These are phyloP conservation scores for Zaprionus taronus DNA, from an alignment of 1,140 invertebrate genomes.

Conservation along the genomic window DNA sequence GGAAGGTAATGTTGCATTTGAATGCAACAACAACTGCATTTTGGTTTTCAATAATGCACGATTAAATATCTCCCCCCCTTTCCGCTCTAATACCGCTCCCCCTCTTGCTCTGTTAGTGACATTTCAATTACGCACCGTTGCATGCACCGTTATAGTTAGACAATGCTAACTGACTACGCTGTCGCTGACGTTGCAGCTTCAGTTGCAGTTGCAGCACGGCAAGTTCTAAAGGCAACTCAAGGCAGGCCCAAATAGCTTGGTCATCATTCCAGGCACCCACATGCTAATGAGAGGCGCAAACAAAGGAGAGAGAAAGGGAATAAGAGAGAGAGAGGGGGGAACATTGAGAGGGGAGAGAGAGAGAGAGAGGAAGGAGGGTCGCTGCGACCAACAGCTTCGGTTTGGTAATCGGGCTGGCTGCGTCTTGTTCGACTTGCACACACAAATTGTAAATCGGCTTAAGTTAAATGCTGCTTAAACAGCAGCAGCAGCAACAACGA, in stretches of 20 bases:
- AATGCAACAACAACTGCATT: conserved; percentile 40
- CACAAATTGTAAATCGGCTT: conserved; percentile 71
- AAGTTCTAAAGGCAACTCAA: conserved; percentile 42
- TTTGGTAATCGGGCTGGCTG: conserved; percentile 10
- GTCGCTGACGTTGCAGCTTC: conserved; percentile 41
- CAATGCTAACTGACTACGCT: conserved; percentile 37
- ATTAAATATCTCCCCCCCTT: background rate
- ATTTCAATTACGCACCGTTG: conserved; percentile 63
- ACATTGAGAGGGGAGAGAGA: background rate
- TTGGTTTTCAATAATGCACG: conserved; percentile 30
- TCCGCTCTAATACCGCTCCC: background rate
- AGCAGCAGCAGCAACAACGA: conserved; percentile 29
- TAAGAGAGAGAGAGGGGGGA: conserved; percentile 1
- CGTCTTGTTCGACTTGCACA: conserved; percentile 35
- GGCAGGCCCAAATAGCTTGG: conserved; percentile 46
- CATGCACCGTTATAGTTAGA: conserved; percentile 55
- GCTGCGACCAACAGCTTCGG: background rate
- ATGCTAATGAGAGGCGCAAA: conserved; percentile 62
- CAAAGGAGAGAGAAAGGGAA: conserved; percentile 2
- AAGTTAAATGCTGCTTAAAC: conserved; percentile 70
- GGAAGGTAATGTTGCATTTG: conserved; percentile 54
- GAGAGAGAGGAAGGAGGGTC: conserved; percentile 1
- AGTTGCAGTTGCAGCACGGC: conserved; percentile 14
- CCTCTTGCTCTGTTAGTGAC: conserved; percentile 23
- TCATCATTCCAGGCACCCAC: conserved; percentile 59